Base-by-base conservation (phyloP, 2,113 vertebrate species). In the Lagenorhynchus albirostris region DNA sequence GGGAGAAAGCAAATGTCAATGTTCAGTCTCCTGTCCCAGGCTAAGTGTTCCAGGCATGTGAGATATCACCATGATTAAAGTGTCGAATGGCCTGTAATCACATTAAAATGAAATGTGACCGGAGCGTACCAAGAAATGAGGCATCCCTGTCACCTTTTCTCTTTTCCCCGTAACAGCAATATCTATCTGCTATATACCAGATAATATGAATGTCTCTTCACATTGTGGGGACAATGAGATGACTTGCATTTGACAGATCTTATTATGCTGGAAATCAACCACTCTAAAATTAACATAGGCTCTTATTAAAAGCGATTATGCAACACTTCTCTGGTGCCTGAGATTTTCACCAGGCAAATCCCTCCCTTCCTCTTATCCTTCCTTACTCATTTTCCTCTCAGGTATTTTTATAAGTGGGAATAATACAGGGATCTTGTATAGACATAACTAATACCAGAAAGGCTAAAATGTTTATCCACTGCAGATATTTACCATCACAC, bases 211-310 rank as follows among this genome's bases (percentile, higher is more conserved):
- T 98, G 98, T 98, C 98, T 91, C 58, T 97, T 98, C 97, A 29
- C 90, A 94, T 98, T 98, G 91, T 89, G 4, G 88, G 55, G 81
- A 86, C 92, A 97, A 73, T 50, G 97, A 94, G 44, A 92, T 98
- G 97, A 96, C 97, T 97, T 83, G 82, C 76, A 83, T 97, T 98
- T 98, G 98, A 96, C 98, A 98, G 98, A 97, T 98, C 98, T 97
- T 95, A 93, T 98, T 98, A 98, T 97, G 98, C 73, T 97, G 87
- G 91, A 94, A 94, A 97, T 97, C 97, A 98, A 15, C 80, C 23
- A 1, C 53, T 76, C 95, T 80, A 92, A 97, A 97, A 98, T 98
- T 98, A 96, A 83, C 96, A 81, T 36, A 92, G 98, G 38, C 95
- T 97, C 92, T 97, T 93, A 96, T 97, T 98, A 98, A 95, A 98